Percentiles rank a stretch among this genome's conserved stretches.
Evolutionary conservation across 2,888 invertebrate genomes (phyloP).

Genomic region (Pegoplata infirma): DNA sequence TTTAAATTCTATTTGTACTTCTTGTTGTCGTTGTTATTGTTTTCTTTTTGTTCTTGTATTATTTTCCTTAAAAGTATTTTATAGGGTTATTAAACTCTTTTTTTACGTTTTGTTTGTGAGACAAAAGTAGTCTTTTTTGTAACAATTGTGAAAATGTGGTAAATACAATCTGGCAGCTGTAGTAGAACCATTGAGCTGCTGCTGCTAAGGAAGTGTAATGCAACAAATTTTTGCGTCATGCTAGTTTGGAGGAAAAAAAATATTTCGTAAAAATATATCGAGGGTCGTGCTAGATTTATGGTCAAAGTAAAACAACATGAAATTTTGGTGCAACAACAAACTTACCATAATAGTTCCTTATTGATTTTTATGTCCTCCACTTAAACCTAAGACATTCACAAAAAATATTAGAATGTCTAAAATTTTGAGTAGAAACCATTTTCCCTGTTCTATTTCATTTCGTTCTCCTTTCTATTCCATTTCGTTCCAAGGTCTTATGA

Average conservation of each 20-base stretch:
- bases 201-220: constrained; percentile 57
- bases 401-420: too few relatives aligned
- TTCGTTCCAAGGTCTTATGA: too few relatives aligned
- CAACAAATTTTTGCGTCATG: constrained; percentile 62
- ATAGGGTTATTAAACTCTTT: constrained; percentile 62
- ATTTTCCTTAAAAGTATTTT: constrained; percentile 51
- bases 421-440: too few relatives aligned
- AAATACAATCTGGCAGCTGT: constrained; percentile 56
- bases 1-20: constrained; percentile 16
- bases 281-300: too few relatives aligned
- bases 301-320: too few relatives aligned
- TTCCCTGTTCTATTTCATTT: too few relatives aligned
- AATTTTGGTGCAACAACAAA: too few relatives aligned
- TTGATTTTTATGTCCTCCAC: too few relatives aligned
- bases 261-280: not conserved
- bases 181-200: constrained; percentile 31
- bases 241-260: constrained; percentile 20
- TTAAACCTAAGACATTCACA: too few relatives aligned
- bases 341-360: too few relatives aligned
- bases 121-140: constrained; percentile 51
- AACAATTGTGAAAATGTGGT: constrained; percentile 57
- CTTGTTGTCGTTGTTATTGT: constrained; percentile 7
- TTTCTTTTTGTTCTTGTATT: not conserved
- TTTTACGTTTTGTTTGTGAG: constrained; percentile 30
- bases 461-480: too few relatives aligned